Evolutionary conservation across 2,113 vertebrate species (phyloP).

Genomic region (Oenanthe oenanthe): DNA sequence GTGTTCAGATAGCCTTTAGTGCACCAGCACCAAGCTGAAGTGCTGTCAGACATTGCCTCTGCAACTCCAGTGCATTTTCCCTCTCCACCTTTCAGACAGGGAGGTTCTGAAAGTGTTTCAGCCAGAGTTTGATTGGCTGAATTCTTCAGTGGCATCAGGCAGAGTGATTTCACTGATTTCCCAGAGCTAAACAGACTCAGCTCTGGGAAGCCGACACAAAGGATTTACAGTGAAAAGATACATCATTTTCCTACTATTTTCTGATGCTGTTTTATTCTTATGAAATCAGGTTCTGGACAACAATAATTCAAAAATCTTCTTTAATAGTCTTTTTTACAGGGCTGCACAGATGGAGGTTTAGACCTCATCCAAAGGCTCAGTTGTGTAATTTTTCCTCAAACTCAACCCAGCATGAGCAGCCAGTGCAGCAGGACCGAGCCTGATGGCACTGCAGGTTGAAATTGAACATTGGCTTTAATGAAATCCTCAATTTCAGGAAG

Average conservation of each 20-base stretch:
- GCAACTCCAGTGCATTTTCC: neutral
- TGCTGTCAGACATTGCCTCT: neutral
- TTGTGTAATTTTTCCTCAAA: neutral
- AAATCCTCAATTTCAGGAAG: neutral
- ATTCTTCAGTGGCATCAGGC: neutral
- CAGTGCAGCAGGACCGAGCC: accelerated
- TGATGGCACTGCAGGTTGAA: neutral
- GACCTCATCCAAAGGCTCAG: neutral
- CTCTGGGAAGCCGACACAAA: neutral
- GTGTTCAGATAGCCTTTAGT: neutral
- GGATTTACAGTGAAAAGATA: conserved; percentile 1
- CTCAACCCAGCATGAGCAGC: neutral
- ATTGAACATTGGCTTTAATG: neutral
- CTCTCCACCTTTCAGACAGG: neutral
- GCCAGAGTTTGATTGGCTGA: neutral
- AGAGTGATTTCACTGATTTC: neutral
- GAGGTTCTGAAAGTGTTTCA: neutral
- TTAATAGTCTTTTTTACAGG: neutral
- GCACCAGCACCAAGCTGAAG: neutral
- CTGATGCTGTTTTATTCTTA: conserved; percentile 5
- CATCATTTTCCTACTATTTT: neutral
- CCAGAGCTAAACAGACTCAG: neutral
- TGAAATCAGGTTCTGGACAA: neutral
- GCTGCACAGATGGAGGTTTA: neutral
- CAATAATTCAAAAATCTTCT: neutral